phyloP scores from a whole-genome alignment of 2,113 vertebrate species.

The Recurvirostra avosetta region DNA sequence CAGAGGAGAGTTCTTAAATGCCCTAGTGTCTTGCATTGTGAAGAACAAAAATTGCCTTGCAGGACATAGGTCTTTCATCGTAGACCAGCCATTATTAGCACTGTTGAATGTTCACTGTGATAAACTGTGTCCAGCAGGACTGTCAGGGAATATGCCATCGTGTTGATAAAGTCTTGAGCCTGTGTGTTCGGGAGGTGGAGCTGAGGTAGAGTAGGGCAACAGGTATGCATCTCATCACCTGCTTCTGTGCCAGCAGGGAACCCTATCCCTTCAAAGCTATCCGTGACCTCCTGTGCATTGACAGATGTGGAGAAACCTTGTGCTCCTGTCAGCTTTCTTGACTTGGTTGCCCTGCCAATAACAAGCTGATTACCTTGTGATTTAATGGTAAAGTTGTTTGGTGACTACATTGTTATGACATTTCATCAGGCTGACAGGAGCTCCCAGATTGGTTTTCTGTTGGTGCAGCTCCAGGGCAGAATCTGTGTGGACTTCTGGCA shows the following conservation, averaged over 20 bases:
- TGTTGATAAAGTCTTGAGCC: background rate
- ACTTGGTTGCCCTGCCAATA: background rate
- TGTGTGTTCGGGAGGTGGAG: background rate
- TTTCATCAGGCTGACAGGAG: background rate
- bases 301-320: background rate
- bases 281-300: background rate
- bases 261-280: background rate
- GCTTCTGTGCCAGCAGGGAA: background rate
- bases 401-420: background rate
- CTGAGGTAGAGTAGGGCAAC: background rate
- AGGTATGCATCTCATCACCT: background rate
- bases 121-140: background rate
- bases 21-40: background rate
- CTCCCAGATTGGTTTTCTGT: background rate
- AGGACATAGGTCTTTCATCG: rapidly evolving
- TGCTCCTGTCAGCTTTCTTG: background rate
- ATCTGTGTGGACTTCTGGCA: background rate
- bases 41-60: background rate
- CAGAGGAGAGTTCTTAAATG: background rate
- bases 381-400: background rate
- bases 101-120: background rate
- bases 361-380: background rate
- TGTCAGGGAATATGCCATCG: background rate
- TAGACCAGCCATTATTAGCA: background rate
- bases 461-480: background rate